Percentiles rank a stretch among this genome's conserved stretches.
Evolutionary conservation across 1,140 invertebrate genomes (phyloP).

Genomic region (Acromyrmex charruanus): DNA sequence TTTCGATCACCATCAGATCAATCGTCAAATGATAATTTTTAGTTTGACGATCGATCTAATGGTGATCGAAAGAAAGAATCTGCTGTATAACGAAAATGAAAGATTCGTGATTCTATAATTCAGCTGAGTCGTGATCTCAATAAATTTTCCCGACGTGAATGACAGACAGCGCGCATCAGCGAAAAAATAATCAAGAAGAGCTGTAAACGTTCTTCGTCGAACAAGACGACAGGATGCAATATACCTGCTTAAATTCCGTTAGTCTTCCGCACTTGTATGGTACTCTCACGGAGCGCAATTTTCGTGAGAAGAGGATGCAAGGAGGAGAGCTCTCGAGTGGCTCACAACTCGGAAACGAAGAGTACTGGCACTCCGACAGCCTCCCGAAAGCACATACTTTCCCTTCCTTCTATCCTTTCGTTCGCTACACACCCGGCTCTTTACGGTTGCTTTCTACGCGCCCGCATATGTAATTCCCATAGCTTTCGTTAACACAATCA

Average conservation of each 20-base stretch:
- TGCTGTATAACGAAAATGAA: background rate
- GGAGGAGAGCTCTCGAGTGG: conserved; percentile 58
- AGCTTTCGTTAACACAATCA: conserved; percentile 53
- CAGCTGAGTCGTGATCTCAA: background rate
- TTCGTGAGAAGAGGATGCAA: conserved; percentile 23
- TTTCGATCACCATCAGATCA: background rate
- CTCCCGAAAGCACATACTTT: conserved; percentile 52
- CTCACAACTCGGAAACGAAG: conserved; percentile 76
- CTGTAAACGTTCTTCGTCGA: conserved; percentile 35
- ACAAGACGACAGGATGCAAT: conserved; percentile 33
- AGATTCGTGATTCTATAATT: conserved; percentile 23
- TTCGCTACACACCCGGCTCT: conserved; percentile 17
- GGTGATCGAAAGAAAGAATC: background rate
- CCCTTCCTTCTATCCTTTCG: conserved; percentile 43
- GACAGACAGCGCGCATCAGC: background rate
- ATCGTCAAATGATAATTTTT: background rate
- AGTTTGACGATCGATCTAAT: background rate
- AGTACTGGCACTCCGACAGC: conserved; percentile 36
- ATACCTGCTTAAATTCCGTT: conserved; percentile 62
- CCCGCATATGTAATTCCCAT: conserved; percentile 65
- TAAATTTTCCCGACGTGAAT: conserved; percentile 4
- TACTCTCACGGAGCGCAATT: conserved; percentile 60
- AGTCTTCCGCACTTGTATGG: conserved; percentile 53
- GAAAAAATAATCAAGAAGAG: conserved; percentile 25
- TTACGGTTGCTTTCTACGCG: conserved; percentile 32